Conservation (phyloP, 2,113 vertebrate genomes). For the Lates calcarifer region DNA sequence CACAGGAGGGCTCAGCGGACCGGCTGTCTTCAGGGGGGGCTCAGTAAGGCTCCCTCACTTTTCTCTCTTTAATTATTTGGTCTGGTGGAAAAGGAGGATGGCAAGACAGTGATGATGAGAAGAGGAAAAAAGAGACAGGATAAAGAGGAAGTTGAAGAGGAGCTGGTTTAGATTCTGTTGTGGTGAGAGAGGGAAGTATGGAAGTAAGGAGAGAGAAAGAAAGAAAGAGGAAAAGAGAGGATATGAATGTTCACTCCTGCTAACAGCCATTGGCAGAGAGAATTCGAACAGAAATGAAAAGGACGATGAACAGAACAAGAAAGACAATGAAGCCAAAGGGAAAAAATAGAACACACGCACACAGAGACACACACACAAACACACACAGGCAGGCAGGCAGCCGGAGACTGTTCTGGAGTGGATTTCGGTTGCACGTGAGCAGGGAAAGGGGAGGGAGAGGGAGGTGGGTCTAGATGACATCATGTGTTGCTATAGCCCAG, state of each 20-base stretch:
- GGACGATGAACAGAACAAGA: constrained; percentile 47
- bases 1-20: constrained; percentile 75
- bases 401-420: constrained; percentile 63
- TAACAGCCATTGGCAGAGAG: constrained; percentile 6
- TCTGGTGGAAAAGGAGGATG: constrained; percentile 54
- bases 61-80: constrained; percentile 61
- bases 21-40: neutral
- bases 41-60: constrained; percentile 32
- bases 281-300: constrained; percentile 23
- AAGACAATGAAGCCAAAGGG: constrained; percentile 53
- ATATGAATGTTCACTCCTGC: neutral
- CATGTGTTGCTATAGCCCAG: constrained; percentile 87
- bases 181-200: neutral
- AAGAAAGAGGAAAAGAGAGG: neutral
- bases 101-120: constrained; percentile 28
- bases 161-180: neutral
- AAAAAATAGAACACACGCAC: constrained; percentile 36
- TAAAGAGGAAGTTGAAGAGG: neutral
- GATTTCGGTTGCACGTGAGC: constrained; percentile 73
- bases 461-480: constrained; percentile 83
- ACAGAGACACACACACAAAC: constrained; percentile 20
- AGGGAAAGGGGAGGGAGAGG: constrained; percentile 46
- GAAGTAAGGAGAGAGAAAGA: neutral
- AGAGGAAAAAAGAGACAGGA: neutral
- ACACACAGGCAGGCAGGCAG: constrained; percentile 38